Conservation (phyloP, 2,888 invertebrate genomes). For the Hirtodrosophila trivittata region DNA sequence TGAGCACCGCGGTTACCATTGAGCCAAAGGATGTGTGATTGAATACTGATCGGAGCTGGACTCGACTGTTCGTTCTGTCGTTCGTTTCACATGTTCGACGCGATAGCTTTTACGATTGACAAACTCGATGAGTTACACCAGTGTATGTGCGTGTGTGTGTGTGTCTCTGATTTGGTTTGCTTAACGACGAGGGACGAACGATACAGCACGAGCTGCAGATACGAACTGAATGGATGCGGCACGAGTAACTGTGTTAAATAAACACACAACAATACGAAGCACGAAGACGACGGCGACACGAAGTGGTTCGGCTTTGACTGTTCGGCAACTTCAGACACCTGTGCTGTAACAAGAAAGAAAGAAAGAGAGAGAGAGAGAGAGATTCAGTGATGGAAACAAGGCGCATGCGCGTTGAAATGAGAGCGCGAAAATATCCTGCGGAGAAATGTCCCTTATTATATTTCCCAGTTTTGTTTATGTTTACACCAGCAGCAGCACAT, state of each 20-base stretch:
- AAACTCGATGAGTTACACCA: neutral
- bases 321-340: conserved; percentile 45
- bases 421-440: neutral
- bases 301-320: conserved; percentile 22
- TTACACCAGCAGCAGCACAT: conserved; percentile 34
- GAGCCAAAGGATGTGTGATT: conserved; percentile 27
- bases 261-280: conserved; percentile 48
- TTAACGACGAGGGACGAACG: conserved; percentile 22
- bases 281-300: conserved; percentile 17
- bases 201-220: conserved; percentile 65
- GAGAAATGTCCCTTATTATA: conserved; percentile 57
- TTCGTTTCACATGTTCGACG: conserved; percentile 45
- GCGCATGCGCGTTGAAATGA: conserved; percentile 52
- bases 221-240: conserved; percentile 68
- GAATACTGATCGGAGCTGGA: conserved; percentile 30
- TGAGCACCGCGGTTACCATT: conserved; percentile 45
- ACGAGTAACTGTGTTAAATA: conserved; percentile 76
- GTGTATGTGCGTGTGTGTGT: neutral
- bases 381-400: no score
- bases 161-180: neutral
- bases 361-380: conserved; percentile 14
- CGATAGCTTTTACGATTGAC: conserved; percentile 16
- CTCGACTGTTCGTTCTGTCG: conserved; percentile 9
- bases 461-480: conserved; percentile 76
- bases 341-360: conserved; percentile 30